A percentile compares a stretch with the other conserved stretches of the same genome.
Evolutionary conservation across 2,113 vertebrate species (phyloP).

Genomic region (Sinocyclocheilus grahami): DNA sequence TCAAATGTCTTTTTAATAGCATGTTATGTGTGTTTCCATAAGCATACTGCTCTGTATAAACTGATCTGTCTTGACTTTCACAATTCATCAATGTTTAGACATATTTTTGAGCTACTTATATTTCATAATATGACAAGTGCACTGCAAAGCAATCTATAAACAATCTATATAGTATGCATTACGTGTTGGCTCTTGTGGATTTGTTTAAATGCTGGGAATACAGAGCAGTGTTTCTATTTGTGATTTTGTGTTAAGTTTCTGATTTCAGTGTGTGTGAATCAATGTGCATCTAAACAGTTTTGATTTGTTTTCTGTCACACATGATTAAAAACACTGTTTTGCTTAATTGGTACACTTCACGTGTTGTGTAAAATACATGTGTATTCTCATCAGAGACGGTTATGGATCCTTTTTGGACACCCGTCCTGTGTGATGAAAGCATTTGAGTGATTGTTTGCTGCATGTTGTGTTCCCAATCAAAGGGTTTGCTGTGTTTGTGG

Average conservation of each 20-base stretch:
- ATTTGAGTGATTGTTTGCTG: not conserved
- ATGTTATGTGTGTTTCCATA: constrained; percentile 31
- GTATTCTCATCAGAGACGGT: constrained; percentile 15
- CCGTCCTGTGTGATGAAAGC: constrained; percentile 2
- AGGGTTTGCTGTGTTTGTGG: constrained; percentile 15
- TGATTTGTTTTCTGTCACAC: not conserved
- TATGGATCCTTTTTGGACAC: not conserved
- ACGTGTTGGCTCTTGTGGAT: not conserved
- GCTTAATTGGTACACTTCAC: not conserved
- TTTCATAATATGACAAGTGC: not conserved
- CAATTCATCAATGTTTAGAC: not conserved
- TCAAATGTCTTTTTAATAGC: constrained; percentile 12
- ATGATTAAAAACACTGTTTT: not conserved
- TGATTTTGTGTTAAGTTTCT: constrained; percentile 8
- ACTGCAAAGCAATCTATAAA: constrained; percentile 3
- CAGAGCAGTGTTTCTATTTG: constrained; percentile 7
- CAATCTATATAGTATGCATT: not conserved
- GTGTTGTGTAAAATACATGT: not conserved
- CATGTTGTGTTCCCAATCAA: not conserved
- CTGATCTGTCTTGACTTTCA: constrained; percentile 26
- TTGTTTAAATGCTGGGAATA: not conserved
- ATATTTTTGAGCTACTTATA: not conserved
- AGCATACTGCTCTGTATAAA: not conserved
- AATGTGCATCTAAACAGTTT: not conserved
- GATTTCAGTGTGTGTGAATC: not conserved